These are phyloP conservation scores for Ictidomys tridecemlineatus DNA, from an alignment of 2,113 vertebrate species.

Conservation along the genomic window DNA sequence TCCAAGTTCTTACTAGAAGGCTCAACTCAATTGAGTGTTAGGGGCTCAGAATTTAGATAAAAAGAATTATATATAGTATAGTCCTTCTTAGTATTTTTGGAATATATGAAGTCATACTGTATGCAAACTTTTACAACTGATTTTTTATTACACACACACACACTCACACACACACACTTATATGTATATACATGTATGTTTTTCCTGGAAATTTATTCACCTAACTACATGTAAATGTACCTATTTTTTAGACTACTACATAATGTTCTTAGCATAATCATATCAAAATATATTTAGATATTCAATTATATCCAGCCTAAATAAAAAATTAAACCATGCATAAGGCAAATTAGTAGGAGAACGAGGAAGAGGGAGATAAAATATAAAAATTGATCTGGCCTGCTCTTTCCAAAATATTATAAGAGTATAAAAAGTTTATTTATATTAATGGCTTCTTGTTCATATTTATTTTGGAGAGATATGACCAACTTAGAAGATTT, in stretches of 20 bases:
- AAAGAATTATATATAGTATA: neutral
- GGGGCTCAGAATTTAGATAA: neutral
- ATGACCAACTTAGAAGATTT: neutral
- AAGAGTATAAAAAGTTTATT: neutral
- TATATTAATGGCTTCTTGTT: neutral
- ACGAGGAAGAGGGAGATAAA: neutral
- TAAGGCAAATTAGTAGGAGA: neutral
- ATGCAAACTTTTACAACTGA: neutral
- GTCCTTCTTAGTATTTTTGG: neutral
- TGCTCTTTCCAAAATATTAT: neutral
- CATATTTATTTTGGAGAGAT: conserved; percentile 44
- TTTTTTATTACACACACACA: neutral
- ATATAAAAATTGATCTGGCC: neutral
- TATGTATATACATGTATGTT: neutral
- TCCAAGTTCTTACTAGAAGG: neutral
- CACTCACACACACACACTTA: no score
- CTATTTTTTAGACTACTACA: neutral
- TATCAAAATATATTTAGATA: conserved; percentile 22
- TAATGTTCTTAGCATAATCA: neutral
- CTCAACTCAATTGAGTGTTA: neutral
- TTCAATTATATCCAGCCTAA: neutral
- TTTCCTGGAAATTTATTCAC: conserved; percentile 43
- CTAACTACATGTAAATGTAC: neutral
- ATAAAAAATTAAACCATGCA: neutral
- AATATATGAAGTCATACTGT: neutral